Evolutionary conservation across 2,113 vertebrate species (phyloP).

Genomic region (Aldabrachelys gigantea): DNA sequence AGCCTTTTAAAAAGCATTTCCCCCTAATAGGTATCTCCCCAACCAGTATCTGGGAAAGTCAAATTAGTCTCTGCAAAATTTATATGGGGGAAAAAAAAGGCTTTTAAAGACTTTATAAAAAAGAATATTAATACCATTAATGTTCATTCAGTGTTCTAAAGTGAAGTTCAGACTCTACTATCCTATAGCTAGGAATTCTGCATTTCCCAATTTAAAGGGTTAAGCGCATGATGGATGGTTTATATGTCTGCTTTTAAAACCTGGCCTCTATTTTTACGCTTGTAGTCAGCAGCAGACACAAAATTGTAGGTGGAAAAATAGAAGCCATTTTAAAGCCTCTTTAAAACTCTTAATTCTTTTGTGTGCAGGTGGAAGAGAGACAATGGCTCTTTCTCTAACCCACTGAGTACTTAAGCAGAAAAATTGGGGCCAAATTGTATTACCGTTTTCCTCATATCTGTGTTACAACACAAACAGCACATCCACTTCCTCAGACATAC

Average conservation of each 20-base stretch:
- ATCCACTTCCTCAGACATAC: neutral
- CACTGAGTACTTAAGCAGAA: neutral
- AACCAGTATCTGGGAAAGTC: neutral
- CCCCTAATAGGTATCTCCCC: neutral
- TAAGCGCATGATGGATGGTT: neutral
- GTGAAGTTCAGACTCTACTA: neutral
- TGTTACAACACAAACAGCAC: neutral
- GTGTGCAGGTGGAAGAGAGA: neutral
- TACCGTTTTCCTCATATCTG: neutral
- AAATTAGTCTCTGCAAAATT: neutral
- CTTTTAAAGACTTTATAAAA: neutral
- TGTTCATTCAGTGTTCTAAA: neutral
- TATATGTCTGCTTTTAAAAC: conserved; percentile 15
- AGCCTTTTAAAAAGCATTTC: neutral
- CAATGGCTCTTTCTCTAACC: neutral
- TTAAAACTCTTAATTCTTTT: neutral
- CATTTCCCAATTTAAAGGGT: neutral
- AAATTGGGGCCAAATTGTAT: neutral
- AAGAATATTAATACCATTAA: neutral
- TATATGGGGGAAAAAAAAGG: neutral
- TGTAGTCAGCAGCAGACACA: neutral
- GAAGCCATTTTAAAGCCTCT: neutral
- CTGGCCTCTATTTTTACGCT: neutral
- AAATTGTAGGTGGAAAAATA: conserved; percentile 26
- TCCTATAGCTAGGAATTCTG: neutral